These are phyloP conservation scores for Drosophila pachea DNA, from an alignment of 1,140 invertebrate species.

Conservation along the genomic window DNA sequence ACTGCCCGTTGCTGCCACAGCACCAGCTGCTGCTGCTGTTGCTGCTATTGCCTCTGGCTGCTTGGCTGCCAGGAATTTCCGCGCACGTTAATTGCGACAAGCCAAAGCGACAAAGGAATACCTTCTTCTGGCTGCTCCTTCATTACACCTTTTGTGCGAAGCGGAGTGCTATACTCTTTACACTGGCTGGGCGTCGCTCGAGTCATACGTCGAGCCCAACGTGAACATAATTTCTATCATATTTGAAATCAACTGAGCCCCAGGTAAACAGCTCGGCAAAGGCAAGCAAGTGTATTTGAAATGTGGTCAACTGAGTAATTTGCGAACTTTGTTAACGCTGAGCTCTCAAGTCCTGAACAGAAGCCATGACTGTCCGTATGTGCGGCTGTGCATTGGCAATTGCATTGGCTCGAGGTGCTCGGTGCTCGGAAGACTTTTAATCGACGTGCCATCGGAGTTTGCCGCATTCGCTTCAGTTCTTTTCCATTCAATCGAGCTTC, in stretches of 20 bases:
- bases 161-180: background rate
- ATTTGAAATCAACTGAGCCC: background rate
- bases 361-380: slow-evolving; percentile 24
- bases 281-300: slow-evolving; percentile 8
- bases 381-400: background rate
- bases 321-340: background rate
- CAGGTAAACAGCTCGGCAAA: background rate
- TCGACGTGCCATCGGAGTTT: slow-evolving; percentile 58
- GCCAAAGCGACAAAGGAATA: slow-evolving; percentile 64
- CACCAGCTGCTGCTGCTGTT: slow-evolving; percentile 5
- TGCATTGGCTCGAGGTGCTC: slow-evolving; percentile 13
- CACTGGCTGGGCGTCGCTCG: background rate
- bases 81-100: slow-evolving; percentile 76
- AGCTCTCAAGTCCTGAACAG: slow-evolving; percentile 5
- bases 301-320: background rate
- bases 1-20: slow-evolving; percentile 20
- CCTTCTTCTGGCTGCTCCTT: slow-evolving; percentile 48
- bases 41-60: no score
- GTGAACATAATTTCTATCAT: no score
- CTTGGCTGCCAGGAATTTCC: slow-evolving; percentile 69
- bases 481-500: slow-evolving; percentile 35
- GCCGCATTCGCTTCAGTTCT: slow-evolving; percentile 46
- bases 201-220: background rate
- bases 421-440: slow-evolving; percentile 44
- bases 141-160: slow-evolving; percentile 41